phyloP scores from a whole-genome alignment of 2,888 invertebrate species.

The Sipha maydis region DNA sequence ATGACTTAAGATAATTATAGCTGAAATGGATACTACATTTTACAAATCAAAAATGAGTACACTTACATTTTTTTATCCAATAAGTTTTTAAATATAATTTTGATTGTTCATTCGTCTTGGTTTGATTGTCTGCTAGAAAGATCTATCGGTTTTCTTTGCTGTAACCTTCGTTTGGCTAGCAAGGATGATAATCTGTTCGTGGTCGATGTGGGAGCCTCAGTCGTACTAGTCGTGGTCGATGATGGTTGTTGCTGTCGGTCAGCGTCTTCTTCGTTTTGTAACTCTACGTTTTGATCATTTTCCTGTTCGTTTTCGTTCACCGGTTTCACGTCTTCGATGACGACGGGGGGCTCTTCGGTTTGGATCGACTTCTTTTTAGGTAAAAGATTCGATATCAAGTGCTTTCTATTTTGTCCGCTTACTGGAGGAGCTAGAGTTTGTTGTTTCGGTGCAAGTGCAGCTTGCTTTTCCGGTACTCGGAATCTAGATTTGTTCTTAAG shows the following conservation, averaged over 20 bases:
- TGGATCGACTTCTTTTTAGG: slow-evolving; percentile 56
- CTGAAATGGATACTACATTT: slow-evolving; percentile 40
- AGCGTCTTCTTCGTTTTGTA: slow-evolving; percentile 32
- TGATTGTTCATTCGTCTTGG: slow-evolving; percentile 54
- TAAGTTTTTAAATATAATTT: slow-evolving; percentile 45
- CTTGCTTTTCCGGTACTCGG: slow-evolving; percentile 68
- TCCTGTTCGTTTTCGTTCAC: slow-evolving; percentile 36
- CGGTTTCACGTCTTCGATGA: slow-evolving; percentile 17
- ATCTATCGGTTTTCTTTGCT: slow-evolving; percentile 50
- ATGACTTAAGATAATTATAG: slow-evolving; percentile 33
- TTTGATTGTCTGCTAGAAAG: slow-evolving; percentile 45
- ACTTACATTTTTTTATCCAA: slow-evolving; percentile 14
- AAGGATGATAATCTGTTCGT: slow-evolving; percentile 49
- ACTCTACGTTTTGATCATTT: not conserved
- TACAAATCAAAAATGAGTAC: slow-evolving; percentile 39
- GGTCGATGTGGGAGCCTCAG: slow-evolving; percentile 45
- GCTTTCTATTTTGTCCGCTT: slow-evolving; percentile 61
- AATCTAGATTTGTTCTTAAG: slow-evolving; percentile 68
- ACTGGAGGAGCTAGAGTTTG: slow-evolving; percentile 65
- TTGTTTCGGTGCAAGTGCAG: slow-evolving; percentile 68
- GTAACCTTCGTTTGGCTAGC: slow-evolving; percentile 35
- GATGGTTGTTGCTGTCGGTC: slow-evolving; percentile 13
- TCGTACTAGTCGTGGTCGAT: slow-evolving; percentile 30
- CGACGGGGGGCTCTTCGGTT: slow-evolving; percentile 47
- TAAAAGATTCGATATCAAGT: slow-evolving; percentile 57